A percentile compares a stretch with the other conserved stretches of the same genome.
These are phyloP conservation scores for Leucoraja erinaceus DNA, from an alignment of 2,113 vertebrate species.

Conservation along the genomic window DNA sequence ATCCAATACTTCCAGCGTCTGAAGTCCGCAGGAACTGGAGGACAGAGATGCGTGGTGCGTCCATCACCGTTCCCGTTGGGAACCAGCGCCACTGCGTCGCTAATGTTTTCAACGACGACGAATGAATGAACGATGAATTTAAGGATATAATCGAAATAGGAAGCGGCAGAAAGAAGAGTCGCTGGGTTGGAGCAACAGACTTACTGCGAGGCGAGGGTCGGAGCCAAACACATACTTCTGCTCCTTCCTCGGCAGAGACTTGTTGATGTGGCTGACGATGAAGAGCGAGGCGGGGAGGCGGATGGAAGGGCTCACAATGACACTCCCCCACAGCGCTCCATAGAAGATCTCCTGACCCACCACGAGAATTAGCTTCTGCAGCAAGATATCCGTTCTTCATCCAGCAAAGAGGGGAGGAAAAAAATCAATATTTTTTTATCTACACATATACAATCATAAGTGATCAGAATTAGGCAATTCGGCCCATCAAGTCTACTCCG, in stretches of 20 bases:
- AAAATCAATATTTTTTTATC: background rate
- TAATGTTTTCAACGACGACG: no score
- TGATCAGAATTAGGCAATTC: no score
- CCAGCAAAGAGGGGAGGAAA: background rate
- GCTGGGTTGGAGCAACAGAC: slow-evolving; percentile 43
- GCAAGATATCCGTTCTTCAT: slow-evolving; percentile 72
- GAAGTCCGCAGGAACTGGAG: no score
- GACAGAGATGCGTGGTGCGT: no score
- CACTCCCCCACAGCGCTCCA: slow-evolving; percentile 78
- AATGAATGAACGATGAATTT: no score
- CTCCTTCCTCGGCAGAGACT: slow-evolving; percentile 55
- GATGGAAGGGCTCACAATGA: slow-evolving; percentile 70
- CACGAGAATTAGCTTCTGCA: slow-evolving; percentile 73
- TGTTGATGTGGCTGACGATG: slow-evolving; percentile 79
- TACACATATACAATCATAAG: no score
- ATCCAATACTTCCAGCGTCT: no score
- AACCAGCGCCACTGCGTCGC: no score
- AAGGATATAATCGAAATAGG: background rate
- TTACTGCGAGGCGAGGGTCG: slow-evolving; percentile 70
- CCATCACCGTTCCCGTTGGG: no score
- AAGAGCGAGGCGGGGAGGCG: slow-evolving; percentile 85
- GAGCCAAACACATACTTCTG: slow-evolving; percentile 82
- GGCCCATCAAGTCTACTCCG: no score
- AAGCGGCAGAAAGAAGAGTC: background rate
- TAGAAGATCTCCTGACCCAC: slow-evolving; percentile 83